Conservation (phyloP, 30 jellyfish, hydroid and myxozoan genomes). For the Rhopilema esculentum region DNA sequence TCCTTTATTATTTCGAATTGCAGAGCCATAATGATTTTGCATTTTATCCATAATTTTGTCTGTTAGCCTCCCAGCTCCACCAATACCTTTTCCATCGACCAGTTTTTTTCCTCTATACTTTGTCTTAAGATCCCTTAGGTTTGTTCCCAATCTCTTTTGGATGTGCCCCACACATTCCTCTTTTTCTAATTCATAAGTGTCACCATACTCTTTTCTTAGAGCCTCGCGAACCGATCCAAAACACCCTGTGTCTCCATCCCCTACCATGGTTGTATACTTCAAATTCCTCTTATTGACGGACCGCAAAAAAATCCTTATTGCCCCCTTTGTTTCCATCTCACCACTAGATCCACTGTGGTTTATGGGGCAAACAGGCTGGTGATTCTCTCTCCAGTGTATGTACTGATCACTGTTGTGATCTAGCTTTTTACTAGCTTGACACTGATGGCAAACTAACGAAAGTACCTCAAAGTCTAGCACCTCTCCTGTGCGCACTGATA, state of each 20-base stretch:
- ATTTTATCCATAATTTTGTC: neutral
- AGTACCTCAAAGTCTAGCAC: constrained; percentile 32
- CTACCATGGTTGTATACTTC: constrained; percentile 34
- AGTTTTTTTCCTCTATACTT: constrained; percentile 4
- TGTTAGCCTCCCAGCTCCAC: constrained; percentile 34
- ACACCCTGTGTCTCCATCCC: constrained; percentile 55
- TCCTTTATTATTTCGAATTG: constrained; percentile 18
- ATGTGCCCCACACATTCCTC: constrained; percentile 44
- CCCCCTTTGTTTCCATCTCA: constrained; percentile 67
- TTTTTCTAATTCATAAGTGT: neutral
- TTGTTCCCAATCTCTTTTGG: constrained; percentile 21
- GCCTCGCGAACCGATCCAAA: constrained; percentile 18
- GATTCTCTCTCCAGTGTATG: neutral
- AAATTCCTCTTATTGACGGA: constrained; percentile 1
- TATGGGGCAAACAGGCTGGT: constrained; percentile 12
- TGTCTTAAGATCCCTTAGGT: neutral
- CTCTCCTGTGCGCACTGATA: constrained; percentile 29
- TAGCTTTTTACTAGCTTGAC: constrained; percentile 16
- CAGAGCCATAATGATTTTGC: constrained; percentile 37
- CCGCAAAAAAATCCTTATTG: constrained; percentile 16
- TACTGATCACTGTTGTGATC: neutral
- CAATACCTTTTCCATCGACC: constrained; percentile 14
- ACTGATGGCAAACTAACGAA: neutral
- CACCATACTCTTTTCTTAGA: constrained; percentile 7
- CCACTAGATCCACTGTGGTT: constrained; percentile 56